Percentiles rank a stretch among this genome's conserved stretches.
phyloP scores from a whole-genome alignment of 1,140 invertebrate species.

The Coenobita brevimanus region DNA sequence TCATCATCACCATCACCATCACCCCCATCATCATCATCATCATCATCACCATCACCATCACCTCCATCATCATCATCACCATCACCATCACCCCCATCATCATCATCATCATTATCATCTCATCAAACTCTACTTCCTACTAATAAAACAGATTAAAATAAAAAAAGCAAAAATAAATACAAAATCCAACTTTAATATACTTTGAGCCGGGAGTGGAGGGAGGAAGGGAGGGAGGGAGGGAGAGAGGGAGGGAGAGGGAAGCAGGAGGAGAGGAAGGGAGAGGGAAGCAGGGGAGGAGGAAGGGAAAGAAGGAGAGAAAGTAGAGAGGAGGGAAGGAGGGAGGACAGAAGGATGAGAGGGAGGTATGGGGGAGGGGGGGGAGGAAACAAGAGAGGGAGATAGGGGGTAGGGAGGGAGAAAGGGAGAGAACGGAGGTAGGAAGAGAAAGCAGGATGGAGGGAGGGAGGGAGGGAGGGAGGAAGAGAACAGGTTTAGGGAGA shows the following conservation, averaged over 20 bases:
- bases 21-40: too few relatives aligned
- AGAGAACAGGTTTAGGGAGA: too few relatives aligned
- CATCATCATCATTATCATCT: too few relatives aligned
- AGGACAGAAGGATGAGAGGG: background rate
- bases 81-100: too few relatives aligned
- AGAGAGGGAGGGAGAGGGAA: background rate
- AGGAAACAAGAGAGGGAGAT: slow-evolving; percentile 7
- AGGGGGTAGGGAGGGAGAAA: background rate
- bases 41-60: too few relatives aligned
- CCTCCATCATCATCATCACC: too few relatives aligned
- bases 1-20: too few relatives aligned
- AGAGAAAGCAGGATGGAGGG: background rate
- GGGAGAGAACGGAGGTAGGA: background rate
- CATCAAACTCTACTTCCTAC: too few relatives aligned
- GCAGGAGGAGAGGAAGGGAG: background rate
- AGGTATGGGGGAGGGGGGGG: background rate
- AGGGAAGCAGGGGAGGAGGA: background rate
- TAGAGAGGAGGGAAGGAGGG: background rate
- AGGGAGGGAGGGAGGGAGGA: background rate
- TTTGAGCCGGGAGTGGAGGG: background rate
- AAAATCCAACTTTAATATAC: too few relatives aligned
- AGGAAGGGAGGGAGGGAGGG: background rate
- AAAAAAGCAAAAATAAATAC: too few relatives aligned
- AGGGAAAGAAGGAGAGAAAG: background rate
- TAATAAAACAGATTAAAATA: too few relatives aligned